These are phyloP conservation scores for Acanthoscelides obtectus DNA, from an alignment of 2,888 invertebrate genomes.

Conservation along the genomic window DNA sequence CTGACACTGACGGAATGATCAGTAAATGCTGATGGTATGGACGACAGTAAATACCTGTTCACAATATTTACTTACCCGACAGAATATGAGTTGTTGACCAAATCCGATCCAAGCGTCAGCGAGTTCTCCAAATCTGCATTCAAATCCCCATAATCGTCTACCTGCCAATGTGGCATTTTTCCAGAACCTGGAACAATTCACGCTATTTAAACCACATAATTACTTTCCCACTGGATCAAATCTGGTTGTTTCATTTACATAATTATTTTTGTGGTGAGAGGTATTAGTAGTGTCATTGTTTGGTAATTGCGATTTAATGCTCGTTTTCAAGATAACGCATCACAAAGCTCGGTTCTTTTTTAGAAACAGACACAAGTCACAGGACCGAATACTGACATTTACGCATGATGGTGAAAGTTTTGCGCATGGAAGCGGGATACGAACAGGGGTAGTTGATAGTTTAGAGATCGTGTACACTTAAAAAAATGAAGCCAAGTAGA, in stretches of 20 bases:
- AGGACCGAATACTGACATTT: neutral
- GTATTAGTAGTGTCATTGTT: neutral
- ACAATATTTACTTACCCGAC: conserved; percentile 53
- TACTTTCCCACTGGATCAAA: neutral
- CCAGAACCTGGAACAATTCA: conserved; percentile 34
- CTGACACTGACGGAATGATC: no score
- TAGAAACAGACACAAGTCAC: neutral
- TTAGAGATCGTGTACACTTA: no score
- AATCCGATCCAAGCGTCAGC: conserved; percentile 64
- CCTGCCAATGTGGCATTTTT: conserved; percentile 50
- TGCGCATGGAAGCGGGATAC: neutral
- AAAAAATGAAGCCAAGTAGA: no score
- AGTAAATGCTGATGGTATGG: no score
- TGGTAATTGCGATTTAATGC: neutral
- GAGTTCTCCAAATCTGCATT: conserved; percentile 71
- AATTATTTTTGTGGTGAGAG: neutral
- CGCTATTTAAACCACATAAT: neutral
- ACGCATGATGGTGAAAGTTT: neutral
- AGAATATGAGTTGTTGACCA: conserved; percentile 61
- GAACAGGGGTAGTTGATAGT: no score
- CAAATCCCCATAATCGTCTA: conserved; percentile 61
- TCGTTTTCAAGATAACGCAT: neutral
- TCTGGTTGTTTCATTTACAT: no score
- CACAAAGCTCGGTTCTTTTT: neutral
- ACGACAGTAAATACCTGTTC: neutral